Percentiles rank a stretch among this genome's conserved stretches.
These are phyloP conservation scores for Zaprionus vittiger DNA, from an alignment of 1,140 invertebrate species.

Conservation along the genomic window DNA sequence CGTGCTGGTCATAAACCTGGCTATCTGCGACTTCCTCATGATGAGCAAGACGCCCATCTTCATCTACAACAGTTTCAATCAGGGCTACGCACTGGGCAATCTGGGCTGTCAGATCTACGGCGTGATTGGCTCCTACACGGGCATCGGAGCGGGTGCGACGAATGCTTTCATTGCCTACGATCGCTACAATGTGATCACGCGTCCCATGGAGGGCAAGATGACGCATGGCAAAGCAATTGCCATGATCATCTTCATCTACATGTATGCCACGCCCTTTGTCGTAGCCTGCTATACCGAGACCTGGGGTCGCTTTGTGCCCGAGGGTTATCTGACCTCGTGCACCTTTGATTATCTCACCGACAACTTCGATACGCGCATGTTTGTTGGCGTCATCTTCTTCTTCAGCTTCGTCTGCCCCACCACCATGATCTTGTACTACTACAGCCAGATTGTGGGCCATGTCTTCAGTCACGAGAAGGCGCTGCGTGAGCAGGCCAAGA, in stretches of 20 bases:
- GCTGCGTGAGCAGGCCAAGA: constrained; percentile 92
- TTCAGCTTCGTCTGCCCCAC: constrained; percentile 93
- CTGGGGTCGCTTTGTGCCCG: constrained; percentile 93
- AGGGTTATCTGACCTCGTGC: constrained; percentile 93
- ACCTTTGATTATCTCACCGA: constrained; percentile 93
- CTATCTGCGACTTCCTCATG: constrained; percentile 95
- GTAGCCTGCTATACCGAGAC: constrained; percentile 90
- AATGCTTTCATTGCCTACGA: constrained; percentile 86
- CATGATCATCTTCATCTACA: constrained; percentile 90
- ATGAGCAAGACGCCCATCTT: constrained; percentile 91
- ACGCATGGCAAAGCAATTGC: constrained; percentile 90
- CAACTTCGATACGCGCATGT: constrained; percentile 89
- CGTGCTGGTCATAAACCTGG: constrained; percentile 94
- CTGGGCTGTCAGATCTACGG: constrained; percentile 92
- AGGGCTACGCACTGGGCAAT: constrained; percentile 90
- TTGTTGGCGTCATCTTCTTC: constrained; percentile 90
- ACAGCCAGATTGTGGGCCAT: constrained; percentile 93
- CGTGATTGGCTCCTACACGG: constrained; percentile 91
- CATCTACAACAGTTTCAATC: constrained; percentile 90
- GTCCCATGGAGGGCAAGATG: constrained; percentile 92
- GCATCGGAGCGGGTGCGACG: constrained; percentile 92
- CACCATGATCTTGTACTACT: constrained; percentile 92
- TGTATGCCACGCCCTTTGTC: constrained; percentile 92
- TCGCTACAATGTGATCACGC: constrained; percentile 91
- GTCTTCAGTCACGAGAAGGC: constrained; percentile 94